Conservation (phyloP, 2,888 invertebrate genomes). For the Ophraella communa region DNA sequence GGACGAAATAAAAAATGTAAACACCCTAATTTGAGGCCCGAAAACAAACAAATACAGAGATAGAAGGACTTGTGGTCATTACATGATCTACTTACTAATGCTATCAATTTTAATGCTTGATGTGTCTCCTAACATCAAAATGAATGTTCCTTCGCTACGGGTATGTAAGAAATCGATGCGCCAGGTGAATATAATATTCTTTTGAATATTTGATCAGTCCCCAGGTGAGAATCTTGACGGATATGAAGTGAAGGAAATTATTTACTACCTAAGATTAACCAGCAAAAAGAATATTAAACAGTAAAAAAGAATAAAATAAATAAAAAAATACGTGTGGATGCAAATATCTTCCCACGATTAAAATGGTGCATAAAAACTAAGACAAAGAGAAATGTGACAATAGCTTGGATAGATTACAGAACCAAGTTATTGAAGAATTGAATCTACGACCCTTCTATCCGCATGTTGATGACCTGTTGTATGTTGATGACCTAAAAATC, state of each 20-base stretch:
- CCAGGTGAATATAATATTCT: slow-evolving; percentile 35
- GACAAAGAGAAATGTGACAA: no score
- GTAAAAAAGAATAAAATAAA: background rate
- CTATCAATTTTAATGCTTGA: slow-evolving; percentile 35
- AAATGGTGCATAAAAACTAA: no score
- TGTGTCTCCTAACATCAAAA: slow-evolving; percentile 34
- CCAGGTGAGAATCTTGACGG: slow-evolving; percentile 31
- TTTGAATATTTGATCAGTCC: slow-evolving; percentile 38
- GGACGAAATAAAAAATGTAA: no score
- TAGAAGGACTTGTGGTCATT: background rate
- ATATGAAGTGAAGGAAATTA: slow-evolving; percentile 16
- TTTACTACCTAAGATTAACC: background rate
- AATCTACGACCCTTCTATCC: no score
- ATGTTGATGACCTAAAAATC: no score
- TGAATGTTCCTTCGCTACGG: slow-evolving; percentile 32
- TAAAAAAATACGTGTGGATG: no score
- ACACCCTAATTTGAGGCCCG: no score
- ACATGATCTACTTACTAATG: slow-evolving; percentile 8
- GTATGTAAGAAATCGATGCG: slow-evolving; percentile 30
- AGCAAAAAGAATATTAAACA: slow-evolving; percentile 16
- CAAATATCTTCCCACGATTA: no score
- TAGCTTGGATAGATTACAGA: no score
- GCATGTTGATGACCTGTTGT: no score
- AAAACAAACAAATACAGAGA: no score
- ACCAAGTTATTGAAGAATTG: no score